Base-by-base conservation (phyloP, 1,140 invertebrate genomes). In the Papilio glaucus region DNA sequence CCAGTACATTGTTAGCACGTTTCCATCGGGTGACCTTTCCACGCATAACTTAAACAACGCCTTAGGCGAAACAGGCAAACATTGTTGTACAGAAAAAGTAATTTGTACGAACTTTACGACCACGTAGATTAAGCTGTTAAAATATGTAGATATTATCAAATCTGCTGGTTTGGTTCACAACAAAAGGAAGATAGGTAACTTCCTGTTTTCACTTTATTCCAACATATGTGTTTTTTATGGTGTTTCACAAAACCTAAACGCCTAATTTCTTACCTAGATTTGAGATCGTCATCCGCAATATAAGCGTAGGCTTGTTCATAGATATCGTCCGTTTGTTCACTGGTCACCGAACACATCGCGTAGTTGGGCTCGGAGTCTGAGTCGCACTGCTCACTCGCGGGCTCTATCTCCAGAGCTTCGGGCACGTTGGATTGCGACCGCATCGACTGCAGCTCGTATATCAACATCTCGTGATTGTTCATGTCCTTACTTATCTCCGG, bases 391-490 rank as follows among this genome's bases (percentile, higher is more conserved):
- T 79, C 84, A 45, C 81, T 86, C 45, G 77, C 77, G 85, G 81
- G 79, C 85, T 26, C 24, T 67, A 72, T 42, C 38, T 87, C 92
- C 72, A 82, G 87, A 81, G 33, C 84, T 42, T 83, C 93, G 53
- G 80, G 86, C 74, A 86, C 89, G 82, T 82, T 93, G 8, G 86
- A 88, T 38, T 87, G 87, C 37, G 85, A 94, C 18, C 91, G 87
- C 94, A 95, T 95, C 42, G 86, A 91, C 74, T 94, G 93, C 77
- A 95, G 77, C 78, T 95, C 94, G 70, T 93, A 90, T 73, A 95
- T 95, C 42, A 95, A 88, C 85, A 94, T 90, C 80, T 95, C 94
- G 77, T 94, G 94, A 78, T 95, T 95, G 74, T 94, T 90, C 86
- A 93, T 94, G 78, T 94, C 94, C 79, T 94, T 93, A 79, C 94